phyloP scores from a whole-genome alignment of 2,113 vertebrate species.

The Crotalus horridus region DNA sequence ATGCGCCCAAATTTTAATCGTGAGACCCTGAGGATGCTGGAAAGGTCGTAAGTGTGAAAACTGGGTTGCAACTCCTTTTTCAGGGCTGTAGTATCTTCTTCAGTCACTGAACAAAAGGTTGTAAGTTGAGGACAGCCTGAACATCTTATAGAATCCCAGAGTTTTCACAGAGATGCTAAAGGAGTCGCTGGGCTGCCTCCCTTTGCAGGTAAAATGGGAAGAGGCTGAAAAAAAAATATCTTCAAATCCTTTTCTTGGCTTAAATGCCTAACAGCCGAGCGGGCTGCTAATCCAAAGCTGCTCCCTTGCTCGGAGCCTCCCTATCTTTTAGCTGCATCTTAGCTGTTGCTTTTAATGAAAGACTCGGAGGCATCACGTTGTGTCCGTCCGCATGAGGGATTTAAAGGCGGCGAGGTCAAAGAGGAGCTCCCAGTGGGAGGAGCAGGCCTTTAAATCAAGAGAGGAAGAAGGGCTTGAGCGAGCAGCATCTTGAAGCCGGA shows the following conservation, averaged over 20 bases:
- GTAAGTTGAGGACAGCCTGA: background rate
- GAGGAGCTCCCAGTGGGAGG: constrained; percentile 12
- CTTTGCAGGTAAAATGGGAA: background rate
- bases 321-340: background rate
- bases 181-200: no score
- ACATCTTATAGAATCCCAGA: background rate
- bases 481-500: background rate
- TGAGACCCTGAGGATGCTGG: background rate
- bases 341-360: constrained; percentile 25
- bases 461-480: background rate
- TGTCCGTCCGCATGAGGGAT: constrained; percentile 23
- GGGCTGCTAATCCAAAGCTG: background rate
- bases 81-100: background rate
- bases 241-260: background rate
- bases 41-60: background rate
- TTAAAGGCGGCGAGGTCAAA: constrained; percentile 23
- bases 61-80: background rate
- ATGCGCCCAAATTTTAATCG: background rate
- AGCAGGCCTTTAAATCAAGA: constrained; percentile 17
- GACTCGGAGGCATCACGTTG: background rate
- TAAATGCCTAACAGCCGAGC: background rate
- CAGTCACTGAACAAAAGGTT: background rate
- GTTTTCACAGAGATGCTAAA: background rate
- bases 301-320: background rate
- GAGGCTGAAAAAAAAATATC: background rate